Evolutionary conservation across 2,888 invertebrate genomes (phyloP), one percentile per base, ranked within the genome.

Genomic region (Mongoloraphidia duomilia): DNA sequence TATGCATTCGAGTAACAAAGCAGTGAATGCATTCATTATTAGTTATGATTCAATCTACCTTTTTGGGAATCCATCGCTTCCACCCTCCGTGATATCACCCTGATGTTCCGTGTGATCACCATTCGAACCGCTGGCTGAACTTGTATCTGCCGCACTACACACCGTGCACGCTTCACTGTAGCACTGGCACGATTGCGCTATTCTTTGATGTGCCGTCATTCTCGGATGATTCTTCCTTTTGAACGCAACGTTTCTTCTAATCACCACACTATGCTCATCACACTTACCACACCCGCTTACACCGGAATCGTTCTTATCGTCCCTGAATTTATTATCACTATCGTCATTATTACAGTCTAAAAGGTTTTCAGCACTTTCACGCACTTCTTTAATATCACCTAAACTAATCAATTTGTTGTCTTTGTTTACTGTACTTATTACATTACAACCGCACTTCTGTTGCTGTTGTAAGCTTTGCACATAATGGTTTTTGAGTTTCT

Each of bases 241-340:
- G 65, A 55, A 73, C 63, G 59, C 71, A 66, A 60, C 67, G 41
- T 44, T 49, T 13, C 52, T 46, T 48, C 44, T 50, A 17, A 68
- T 62, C 5, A 66, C 66, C 26, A 68, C 61, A 11, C 68, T 68
- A 26, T 26, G 26, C 58, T 74, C 73, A 57, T 75, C 75, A 58
- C 75, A 76, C 11, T 72, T 66, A 50, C 72, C 72, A 57, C 74
- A 75, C 45, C 71, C 71, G 38, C 73, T 72, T 17, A 70, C 57
- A 0, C 69, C 69, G 2, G 69, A 70, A 55, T 73, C 72, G 54
- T 70, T 68, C 37, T 69, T 67, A 57, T 74, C 73, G 9, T 35
- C 48, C 3, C 47, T 34, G 12, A 34, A 41, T 34, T 26, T 38
- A 17, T 69, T 67, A 49, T 66, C 64, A 10, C 66, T 64, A 51